Conservation (phyloP, 2,888 invertebrate genomes). For the Caenorhabditis imperialis region DNA sequence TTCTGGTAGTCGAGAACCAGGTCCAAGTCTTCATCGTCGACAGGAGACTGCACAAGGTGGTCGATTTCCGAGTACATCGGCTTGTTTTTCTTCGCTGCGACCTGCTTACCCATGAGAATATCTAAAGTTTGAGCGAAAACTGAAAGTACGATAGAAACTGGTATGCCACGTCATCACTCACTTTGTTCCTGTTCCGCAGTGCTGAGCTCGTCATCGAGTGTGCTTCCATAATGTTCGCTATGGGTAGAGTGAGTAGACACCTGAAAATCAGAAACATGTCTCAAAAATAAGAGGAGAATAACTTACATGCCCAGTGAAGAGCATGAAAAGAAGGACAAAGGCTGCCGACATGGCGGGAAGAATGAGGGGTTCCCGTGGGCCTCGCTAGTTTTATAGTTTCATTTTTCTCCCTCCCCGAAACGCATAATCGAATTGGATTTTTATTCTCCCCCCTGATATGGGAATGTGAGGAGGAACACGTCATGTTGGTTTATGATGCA, state of each 20-base stretch:
- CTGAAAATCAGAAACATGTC: neutral
- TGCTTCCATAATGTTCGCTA: too few species aligned
- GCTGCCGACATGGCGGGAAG: neutral
- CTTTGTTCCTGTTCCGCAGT: too few species aligned
- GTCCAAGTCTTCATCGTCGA: slow-evolving; percentile 19
- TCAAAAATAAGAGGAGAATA: neutral
- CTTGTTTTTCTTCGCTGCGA: too few species aligned
- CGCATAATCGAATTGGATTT: slow-evolving; percentile 6
- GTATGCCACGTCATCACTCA: too few species aligned
- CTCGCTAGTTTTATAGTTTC: neutral
- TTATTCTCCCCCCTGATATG: too few species aligned
- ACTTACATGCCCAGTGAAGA: slow-evolving; percentile 10
- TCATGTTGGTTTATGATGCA: too few species aligned
- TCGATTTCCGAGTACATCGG: too few species aligned
- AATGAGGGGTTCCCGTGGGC: neutral
- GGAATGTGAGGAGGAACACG: too few species aligned
- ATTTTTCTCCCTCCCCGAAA: too few species aligned
- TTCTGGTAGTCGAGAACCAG: slow-evolving; percentile 2
- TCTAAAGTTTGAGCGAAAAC: neutral
- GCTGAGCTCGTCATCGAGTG: too few species aligned
- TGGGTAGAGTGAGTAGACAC: neutral
- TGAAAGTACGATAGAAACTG: too few species aligned
- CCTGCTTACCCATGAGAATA: too few species aligned
- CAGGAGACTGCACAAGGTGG: neutral
- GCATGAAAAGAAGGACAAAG: slow-evolving; percentile 1